These are phyloP conservation scores for Platysternon megacephalum DNA, from an alignment of 2,113 vertebrate genomes.

Conservation along the genomic window DNA sequence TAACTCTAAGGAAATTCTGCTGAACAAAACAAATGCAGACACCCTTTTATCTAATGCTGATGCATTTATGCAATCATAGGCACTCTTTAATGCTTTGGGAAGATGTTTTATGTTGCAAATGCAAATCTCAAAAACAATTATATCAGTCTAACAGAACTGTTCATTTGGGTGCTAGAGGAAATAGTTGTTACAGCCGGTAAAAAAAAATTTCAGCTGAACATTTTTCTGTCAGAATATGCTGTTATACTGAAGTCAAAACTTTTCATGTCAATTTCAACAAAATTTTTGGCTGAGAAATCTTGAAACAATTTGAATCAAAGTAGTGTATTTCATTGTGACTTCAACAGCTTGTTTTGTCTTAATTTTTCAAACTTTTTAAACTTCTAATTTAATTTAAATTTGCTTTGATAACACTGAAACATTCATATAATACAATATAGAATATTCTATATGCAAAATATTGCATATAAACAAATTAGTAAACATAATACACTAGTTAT, in stretches of 20 bases:
- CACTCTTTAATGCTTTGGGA: not conserved
- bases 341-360: not conserved
- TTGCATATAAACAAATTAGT: too few relatives aligned
- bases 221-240: not conserved
- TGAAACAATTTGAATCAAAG: not conserved
- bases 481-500: too few relatives aligned
- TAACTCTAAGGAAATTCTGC: not conserved
- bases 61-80: not conserved
- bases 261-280: not conserved
- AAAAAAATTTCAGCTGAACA: not conserved
- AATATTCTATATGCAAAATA: too few relatives aligned
- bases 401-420: too few relatives aligned
- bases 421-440: too few relatives aligned
- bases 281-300: not conserved
- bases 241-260: not conserved
- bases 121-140: not conserved
- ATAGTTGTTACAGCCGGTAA: not conserved
- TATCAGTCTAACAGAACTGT: not conserved
- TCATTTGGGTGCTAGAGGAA: not conserved
- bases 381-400: too few relatives aligned
- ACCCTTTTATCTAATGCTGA: not conserved
- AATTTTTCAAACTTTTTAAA: not conserved
- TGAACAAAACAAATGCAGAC: not conserved
- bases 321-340: not conserved
- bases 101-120: not conserved